phyloP scores from a whole-genome alignment of 2,888 invertebrate genomes.

The Xylota segnis region DNA sequence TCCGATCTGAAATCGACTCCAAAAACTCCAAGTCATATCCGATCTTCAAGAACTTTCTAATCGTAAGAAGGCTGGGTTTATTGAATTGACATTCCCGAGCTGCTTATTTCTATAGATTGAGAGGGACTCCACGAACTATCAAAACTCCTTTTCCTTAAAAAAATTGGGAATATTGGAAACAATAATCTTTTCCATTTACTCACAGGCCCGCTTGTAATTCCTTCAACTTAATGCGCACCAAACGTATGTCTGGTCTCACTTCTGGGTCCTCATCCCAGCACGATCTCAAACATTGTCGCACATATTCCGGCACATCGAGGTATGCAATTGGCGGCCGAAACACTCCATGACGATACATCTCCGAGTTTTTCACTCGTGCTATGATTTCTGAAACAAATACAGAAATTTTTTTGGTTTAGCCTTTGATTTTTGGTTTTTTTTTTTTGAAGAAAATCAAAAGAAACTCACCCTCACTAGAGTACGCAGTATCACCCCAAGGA shows the following conservation, averaged over 20 bases:
- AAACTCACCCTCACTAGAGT: slow-evolving; percentile 87
- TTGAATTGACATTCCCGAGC: no score
- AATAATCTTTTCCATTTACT: slow-evolving; percentile 76
- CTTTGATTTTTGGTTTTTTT: no score
- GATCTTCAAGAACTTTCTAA: no score
- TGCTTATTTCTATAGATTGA: no score
- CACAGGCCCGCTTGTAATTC: slow-evolving; percentile 91
- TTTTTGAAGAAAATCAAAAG: no score
- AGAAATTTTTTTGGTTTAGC: no score
- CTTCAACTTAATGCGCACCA: slow-evolving; percentile 90
- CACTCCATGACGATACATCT: slow-evolving; percentile 82
- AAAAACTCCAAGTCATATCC: no score
- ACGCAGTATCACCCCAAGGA: slow-evolving; percentile 90
- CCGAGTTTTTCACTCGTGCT: slow-evolving; percentile 86
- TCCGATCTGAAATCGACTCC: no score
- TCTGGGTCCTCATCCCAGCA: slow-evolving; percentile 95
- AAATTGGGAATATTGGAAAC: no score
- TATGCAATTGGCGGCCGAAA: slow-evolving; percentile 89
- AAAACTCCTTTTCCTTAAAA: no score
- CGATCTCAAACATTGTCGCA: slow-evolving; percentile 89
- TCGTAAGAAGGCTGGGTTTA: no score
- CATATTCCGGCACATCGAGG: slow-evolving; percentile 90
- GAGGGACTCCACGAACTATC: no score
- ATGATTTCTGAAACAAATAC: slow-evolving; percentile 85
- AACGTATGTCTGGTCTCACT: slow-evolving; percentile 89